phyloP scores from a whole-genome alignment of 35 echinoderm and acorn worm genomes.

The Hemicentrotus pulcherrimus region DNA sequence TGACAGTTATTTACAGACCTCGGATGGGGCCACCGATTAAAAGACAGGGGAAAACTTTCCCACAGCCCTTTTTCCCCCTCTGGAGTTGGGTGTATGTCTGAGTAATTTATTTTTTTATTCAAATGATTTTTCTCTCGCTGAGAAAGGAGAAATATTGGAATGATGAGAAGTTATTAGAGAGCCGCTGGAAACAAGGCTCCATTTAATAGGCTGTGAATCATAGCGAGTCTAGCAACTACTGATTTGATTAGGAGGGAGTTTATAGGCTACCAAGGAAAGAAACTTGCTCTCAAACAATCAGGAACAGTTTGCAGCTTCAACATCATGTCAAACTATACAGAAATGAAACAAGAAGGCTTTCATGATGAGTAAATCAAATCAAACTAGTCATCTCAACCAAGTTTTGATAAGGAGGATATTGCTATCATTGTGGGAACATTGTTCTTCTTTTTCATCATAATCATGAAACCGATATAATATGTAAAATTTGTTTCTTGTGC shows the following conservation, averaged over 20 bases:
- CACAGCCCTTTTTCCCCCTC: constrained; percentile 6
- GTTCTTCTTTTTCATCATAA: neutral
- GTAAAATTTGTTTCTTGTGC: neutral
- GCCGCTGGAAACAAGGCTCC: constrained; percentile 8
- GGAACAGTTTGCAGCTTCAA: neutral
- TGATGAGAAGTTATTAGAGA: constrained; percentile 35
- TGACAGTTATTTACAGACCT: constrained; percentile 46
- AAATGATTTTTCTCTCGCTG: neutral
- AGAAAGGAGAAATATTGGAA: neutral
- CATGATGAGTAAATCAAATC: neutral
- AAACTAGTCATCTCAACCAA: neutral
- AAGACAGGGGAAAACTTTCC: constrained; percentile 39
- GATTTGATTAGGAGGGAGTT: constrained; percentile 41
- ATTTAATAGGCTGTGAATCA: constrained; percentile 25
- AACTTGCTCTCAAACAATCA: constrained; percentile 24
- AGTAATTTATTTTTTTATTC: constrained; percentile 21
- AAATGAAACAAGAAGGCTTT: constrained; percentile 10
- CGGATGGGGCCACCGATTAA: constrained; percentile 20
- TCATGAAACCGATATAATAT: neutral
- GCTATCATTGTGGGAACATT: neutral
- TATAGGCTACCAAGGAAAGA: neutral
- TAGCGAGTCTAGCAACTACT: neutral
- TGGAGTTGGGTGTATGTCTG: constrained; percentile 9
- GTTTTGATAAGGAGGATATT: neutral
- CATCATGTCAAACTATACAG: neutral